phyloP scores from a whole-genome alignment of 2,888 invertebrate genomes.

The Drosophila neonasuta region DNA sequence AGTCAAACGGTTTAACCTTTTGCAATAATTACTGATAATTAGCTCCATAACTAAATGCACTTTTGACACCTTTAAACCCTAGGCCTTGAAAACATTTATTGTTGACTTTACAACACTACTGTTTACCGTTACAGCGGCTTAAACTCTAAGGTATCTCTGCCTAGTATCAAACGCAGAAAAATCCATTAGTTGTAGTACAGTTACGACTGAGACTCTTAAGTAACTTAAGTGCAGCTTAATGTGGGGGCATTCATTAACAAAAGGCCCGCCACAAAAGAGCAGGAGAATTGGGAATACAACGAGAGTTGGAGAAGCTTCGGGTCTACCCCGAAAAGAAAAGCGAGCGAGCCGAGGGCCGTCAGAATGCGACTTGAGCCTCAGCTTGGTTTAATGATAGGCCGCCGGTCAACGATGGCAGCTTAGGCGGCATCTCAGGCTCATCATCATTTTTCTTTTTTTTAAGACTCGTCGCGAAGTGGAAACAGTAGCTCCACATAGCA shows the following conservation, averaged over 20 bases:
- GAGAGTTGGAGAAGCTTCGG: background rate
- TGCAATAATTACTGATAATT: background rate
- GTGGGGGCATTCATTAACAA: slow-evolving; percentile 57
- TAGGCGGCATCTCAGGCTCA: slow-evolving; percentile 49
- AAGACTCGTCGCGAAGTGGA: slow-evolving; percentile 9
- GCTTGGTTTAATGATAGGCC: slow-evolving; percentile 51
- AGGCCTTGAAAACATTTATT: slow-evolving; percentile 17
- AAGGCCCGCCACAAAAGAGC: slow-evolving; percentile 12
- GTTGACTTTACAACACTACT: slow-evolving; percentile 24
- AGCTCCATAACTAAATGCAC: background rate
- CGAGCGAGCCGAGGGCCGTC: background rate
- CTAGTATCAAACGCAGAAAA: slow-evolving; percentile 16
- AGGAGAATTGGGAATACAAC: background rate
- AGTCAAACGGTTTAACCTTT: background rate
- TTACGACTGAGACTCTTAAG: slow-evolving; percentile 33
- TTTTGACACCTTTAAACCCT: background rate
- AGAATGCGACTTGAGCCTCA: slow-evolving; percentile 18
- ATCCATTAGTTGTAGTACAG: slow-evolving; percentile 61
- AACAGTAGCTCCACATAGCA: slow-evolving; percentile 19
- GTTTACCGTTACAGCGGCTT: slow-evolving; percentile 11
- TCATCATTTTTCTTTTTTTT: slow-evolving; percentile 54
- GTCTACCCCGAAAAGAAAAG: background rate
- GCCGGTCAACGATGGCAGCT: slow-evolving; percentile 30
- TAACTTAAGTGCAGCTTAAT: slow-evolving; percentile 64
- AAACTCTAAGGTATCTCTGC: slow-evolving; percentile 20